Base-by-base conservation (phyloP, 2,888 invertebrate genomes). In the Physocephala rufipes region DNA sequence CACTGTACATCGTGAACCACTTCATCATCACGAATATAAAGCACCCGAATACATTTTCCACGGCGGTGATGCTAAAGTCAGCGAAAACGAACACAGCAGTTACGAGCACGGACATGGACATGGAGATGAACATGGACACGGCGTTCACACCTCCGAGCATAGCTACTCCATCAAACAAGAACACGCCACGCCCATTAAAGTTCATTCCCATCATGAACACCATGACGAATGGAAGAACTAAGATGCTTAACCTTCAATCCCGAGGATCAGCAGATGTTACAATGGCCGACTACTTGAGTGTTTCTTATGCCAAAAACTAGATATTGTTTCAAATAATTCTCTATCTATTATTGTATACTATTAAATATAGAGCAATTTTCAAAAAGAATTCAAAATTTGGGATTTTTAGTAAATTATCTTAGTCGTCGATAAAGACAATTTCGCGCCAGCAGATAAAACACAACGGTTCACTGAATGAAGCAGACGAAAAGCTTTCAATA, bases 141-240 rank as follows among this genome's bases (percentile, higher is more conserved):
- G 43, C 15, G 67, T 43, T 53, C 67, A 67, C 43, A 26, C 63
- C 71, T 78, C 78, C 70, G 76, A 80, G 0, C 76, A 77, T 71
- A 71, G 79, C 67, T 81, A 76, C 63, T 74, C 79, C 0, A 24
- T 81, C 67, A 80, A 80, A 62, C 80, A 80, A 65, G 80, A 81
- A 12, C 80, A 79, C 36, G 79, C 79, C 26, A 71, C 73, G 7
- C 76, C 62, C 21, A 49, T 61, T 24, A 45, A 63, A 47, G 63
- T 63, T 55, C 58, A 45, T 26, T 21, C 36, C 49, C 59, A 58
- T 2, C 76, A 76, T 36, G 71, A 53, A 43, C 70, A 70, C 43
- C 63, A 58, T 45, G 69, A 65, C 3, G 64, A 58, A 58, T 19
- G n/a, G n/a, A 19, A 49, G 49, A 15, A 49, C 49, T 19, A 49